Evolutionary conservation across 2,888 invertebrate species (phyloP).

Genomic region (Lasioglossum villosulum): DNA sequence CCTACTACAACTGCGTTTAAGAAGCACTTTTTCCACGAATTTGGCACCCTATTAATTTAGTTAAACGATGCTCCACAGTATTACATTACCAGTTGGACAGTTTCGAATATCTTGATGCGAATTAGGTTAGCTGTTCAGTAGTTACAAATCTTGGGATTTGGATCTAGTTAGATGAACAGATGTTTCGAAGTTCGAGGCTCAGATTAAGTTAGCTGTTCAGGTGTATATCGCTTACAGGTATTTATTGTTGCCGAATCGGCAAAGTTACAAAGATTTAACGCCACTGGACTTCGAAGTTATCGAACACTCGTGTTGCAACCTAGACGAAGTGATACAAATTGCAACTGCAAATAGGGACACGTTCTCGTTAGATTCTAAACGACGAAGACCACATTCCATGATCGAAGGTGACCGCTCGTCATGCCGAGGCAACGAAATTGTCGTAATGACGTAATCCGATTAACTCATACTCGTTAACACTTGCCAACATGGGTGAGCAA

Average conservation of each 20-base stretch:
- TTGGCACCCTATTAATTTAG: neutral
- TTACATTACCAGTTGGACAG: neutral
- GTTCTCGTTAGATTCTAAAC: neutral
- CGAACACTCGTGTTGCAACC: neutral
- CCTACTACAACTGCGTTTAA: neutral
- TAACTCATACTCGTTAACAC: conserved; percentile 42
- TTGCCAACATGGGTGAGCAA: conserved; percentile 21
- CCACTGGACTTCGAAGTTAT: neutral
- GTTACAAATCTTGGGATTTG: neutral
- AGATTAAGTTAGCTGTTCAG: neutral
- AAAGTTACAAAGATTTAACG: neutral
- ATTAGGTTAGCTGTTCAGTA: neutral
- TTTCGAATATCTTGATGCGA: neutral
- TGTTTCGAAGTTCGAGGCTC: neutral
- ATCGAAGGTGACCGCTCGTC: conserved; percentile 40
- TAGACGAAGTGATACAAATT: neutral
- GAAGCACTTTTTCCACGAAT: neutral
- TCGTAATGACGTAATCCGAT: conserved; percentile 53
- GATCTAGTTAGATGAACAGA: neutral
- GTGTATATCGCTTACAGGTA: neutral
- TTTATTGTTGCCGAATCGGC: neutral
- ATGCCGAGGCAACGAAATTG: conserved; percentile 31
- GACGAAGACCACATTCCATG: conserved; percentile 38
- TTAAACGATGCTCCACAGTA: neutral
- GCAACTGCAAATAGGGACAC: neutral